Evolutionary conservation across 1,140 invertebrate genomes (phyloP).

Genomic region (Colletes gigas): DNA sequence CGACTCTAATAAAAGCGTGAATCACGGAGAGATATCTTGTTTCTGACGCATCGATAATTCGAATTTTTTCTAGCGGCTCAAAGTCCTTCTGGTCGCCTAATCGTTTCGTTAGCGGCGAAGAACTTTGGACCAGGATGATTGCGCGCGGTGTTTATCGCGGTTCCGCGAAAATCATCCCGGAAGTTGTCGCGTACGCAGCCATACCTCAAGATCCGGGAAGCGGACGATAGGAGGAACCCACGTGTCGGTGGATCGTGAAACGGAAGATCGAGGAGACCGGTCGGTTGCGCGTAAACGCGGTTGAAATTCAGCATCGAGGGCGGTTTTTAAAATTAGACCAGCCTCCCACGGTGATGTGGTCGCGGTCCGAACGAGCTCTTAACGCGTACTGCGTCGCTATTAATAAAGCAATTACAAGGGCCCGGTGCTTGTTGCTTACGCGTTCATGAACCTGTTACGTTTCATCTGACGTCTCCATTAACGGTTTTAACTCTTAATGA

Average conservation of each 20-base stretch:
- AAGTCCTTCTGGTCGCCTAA: not conserved
- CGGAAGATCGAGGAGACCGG: not conserved
- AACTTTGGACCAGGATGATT: constrained; percentile 25
- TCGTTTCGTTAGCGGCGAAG: not conserved
- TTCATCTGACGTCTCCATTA: constrained; percentile 38
- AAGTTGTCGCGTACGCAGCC: constrained; percentile 21
- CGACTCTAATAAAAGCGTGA: no score
- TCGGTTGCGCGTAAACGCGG: not conserved
- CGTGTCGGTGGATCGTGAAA: constrained; percentile 10
- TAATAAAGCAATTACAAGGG: constrained; percentile 68
- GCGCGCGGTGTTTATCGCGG: constrained; percentile 45
- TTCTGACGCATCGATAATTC: no score
- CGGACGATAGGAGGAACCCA: constrained; percentile 43
- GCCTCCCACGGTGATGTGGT: constrained; percentile 50
- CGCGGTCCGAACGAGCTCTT: constrained; percentile 49
- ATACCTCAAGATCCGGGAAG: constrained; percentile 60
- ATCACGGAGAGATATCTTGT: no score
- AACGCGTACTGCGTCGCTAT: constrained; percentile 49
- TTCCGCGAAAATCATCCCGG: constrained; percentile 48
- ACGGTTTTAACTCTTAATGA: constrained; percentile 19
- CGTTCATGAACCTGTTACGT: constrained; percentile 44
- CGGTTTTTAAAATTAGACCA: constrained; percentile 60
- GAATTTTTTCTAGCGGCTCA: not conserved
- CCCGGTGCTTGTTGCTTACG: constrained; percentile 36
- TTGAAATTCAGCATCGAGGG: constrained; percentile 36